These are phyloP conservation scores for Melanotaenia trifasciata DNA, from an alignment of 2,797 vertebrate genomes.

Conservation along the genomic window DNA sequence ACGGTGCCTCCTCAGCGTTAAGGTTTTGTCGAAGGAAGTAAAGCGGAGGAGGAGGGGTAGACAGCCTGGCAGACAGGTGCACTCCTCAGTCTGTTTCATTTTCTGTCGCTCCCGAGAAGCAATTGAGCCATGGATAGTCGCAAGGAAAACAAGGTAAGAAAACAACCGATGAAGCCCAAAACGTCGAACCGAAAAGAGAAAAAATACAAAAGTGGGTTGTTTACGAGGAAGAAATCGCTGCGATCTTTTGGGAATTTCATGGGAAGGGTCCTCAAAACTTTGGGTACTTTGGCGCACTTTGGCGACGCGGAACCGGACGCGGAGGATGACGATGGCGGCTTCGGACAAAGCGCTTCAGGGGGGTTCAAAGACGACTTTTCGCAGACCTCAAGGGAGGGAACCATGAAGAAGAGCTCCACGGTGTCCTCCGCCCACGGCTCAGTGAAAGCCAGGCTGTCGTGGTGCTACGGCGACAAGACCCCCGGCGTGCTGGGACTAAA, in stretches of 20 bases:
- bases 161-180: conserved; percentile 75
- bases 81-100: conserved; percentile 56
- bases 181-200: conserved; percentile 76
- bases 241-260: conserved; percentile 85
- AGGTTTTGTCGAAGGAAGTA: conserved; percentile 48
- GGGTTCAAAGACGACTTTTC: conserved; percentile 57
- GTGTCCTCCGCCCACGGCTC: conserved; percentile 64
- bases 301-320: conserved; percentile 73
- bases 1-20: conserved; percentile 63
- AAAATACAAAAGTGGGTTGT: conserved; percentile 69
- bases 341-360: conserved; percentile 69
- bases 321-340: conserved; percentile 87
- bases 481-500: conserved; percentile 90
- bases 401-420: conserved; percentile 66
- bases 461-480: conserved; percentile 82
- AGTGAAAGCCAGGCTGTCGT: conserved; percentile 76
- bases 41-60: conserved; percentile 53
- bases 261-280: conserved; percentile 87
- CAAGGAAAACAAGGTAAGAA: conserved; percentile 73
- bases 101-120: conserved; percentile 23
- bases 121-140: conserved; percentile 76
- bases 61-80: conserved; percentile 79
- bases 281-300: conserved; percentile 85
- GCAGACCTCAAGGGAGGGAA: conserved; percentile 44
- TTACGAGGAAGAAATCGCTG: conserved; percentile 80